Conservation (phyloP, 2,797 vertebrate species). For the Coendou prehensilis region DNA sequence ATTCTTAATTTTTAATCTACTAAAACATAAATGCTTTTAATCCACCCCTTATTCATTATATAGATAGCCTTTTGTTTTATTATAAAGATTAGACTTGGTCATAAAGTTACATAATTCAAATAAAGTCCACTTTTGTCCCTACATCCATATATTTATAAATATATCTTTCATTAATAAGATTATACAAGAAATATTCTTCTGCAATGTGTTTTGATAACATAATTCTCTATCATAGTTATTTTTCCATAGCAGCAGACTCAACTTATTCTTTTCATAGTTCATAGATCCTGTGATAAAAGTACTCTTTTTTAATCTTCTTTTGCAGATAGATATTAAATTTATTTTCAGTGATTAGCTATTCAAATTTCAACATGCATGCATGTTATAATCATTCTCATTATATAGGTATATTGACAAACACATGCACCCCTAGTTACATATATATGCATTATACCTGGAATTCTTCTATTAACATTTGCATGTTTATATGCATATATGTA, state of each 20-base stretch:
- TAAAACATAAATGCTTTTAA: constrained; percentile 25
- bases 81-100: not conserved
- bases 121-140: not conserved
- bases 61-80: not conserved
- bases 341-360: not conserved
- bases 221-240: not conserved
- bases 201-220: not conserved
- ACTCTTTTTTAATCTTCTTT: not conserved
- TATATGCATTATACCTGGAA: not conserved
- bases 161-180: not conserved
- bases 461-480: not conserved
- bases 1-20: not conserved
- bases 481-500: not conserved
- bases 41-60: not conserved
- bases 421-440: not conserved
- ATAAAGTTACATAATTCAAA: not conserved
- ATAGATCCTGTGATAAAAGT: not conserved
- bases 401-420: not conserved
- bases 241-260: not conserved
- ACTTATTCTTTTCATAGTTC: not conserved
- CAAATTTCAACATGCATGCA: not conserved
- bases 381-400: not conserved
- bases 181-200: not conserved
- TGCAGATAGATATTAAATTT: not conserved
- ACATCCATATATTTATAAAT: not conserved